A percentile compares a stretch with the other conserved stretches of the same genome.
Conservation (phyloP, 2,888 invertebrate species). For the Saturnia japonica region DNA sequence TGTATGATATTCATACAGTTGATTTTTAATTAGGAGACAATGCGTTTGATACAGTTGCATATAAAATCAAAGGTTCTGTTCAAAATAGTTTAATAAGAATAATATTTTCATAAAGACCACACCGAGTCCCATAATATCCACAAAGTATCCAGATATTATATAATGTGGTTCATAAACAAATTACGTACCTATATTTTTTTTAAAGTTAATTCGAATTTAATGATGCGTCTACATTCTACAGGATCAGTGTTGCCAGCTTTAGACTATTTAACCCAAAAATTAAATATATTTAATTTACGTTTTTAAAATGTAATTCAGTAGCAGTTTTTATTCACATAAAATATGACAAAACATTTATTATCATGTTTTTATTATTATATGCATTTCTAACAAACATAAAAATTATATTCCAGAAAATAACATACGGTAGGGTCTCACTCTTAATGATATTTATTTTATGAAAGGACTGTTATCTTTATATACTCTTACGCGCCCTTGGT, state of each 20-base stretch:
- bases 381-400: too few relatives aligned
- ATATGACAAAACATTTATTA: too few relatives aligned
- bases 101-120: constrained; percentile 5
- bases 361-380: too few relatives aligned
- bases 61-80: not conserved
- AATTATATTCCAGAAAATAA: too few relatives aligned
- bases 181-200: constrained; percentile 22
- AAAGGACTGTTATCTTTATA: too few relatives aligned
- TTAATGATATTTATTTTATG: too few relatives aligned
- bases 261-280: not conserved
- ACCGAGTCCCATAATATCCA: not conserved
- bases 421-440: too few relatives aligned
- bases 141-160: constrained; percentile 1
- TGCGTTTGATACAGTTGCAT: not conserved
- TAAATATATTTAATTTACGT: not conserved
- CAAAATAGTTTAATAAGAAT: not conserved
- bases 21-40: not conserved
- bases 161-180: constrained; percentile 25
- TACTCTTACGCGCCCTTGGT: too few relatives aligned
- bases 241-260: constrained; percentile 17
- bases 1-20: not conserved
- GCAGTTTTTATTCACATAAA: too few relatives aligned
- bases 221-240: constrained; percentile 15
- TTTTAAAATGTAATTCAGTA: too few relatives aligned
- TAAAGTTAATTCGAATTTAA: constrained; percentile 23